Evolutionary conservation across 2,113 vertebrate genomes (phyloP).

Genomic region (Caracal caracal): DNA sequence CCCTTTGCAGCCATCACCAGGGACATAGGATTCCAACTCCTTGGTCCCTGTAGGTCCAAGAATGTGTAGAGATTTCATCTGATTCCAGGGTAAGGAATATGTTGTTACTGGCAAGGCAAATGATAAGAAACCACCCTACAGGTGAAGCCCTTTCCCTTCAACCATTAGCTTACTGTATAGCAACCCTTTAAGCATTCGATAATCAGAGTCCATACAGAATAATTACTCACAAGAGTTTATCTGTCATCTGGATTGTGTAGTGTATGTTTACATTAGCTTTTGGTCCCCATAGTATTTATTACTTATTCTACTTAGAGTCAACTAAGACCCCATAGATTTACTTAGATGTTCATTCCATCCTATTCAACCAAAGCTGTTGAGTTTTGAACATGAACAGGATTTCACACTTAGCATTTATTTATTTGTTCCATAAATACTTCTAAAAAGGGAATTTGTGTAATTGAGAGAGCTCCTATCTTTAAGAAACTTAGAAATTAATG

Average conservation of each 20-base stretch:
- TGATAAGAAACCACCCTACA: background rate
- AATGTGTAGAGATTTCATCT: background rate
- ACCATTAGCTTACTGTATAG: too few species aligned
- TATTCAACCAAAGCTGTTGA: background rate
- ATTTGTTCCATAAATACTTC: slow-evolving; percentile 3
- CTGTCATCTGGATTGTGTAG: background rate
- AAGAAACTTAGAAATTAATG: background rate
- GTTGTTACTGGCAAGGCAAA: background rate
- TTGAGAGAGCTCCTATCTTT: background rate
- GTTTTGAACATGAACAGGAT: background rate
- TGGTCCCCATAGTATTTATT: background rate
- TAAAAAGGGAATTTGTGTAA: background rate
- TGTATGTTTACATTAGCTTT: background rate
- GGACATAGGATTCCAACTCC: background rate
- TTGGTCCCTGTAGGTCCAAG: background rate
- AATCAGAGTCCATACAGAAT: background rate
- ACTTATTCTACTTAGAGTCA: background rate
- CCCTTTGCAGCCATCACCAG: background rate
- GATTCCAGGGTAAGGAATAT: background rate
- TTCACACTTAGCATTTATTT: background rate
- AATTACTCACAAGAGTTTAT: background rate
- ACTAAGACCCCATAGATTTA: background rate
- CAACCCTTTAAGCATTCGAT: background rate
- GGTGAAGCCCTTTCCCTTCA: background rate
- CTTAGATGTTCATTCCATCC: background rate